A percentile compares a stretch with the other conserved stretches of the same genome.
These are phyloP conservation scores for Triplophysa dalaica DNA, from an alignment of 2,113 vertebrate species.

Conservation along the genomic window DNA sequence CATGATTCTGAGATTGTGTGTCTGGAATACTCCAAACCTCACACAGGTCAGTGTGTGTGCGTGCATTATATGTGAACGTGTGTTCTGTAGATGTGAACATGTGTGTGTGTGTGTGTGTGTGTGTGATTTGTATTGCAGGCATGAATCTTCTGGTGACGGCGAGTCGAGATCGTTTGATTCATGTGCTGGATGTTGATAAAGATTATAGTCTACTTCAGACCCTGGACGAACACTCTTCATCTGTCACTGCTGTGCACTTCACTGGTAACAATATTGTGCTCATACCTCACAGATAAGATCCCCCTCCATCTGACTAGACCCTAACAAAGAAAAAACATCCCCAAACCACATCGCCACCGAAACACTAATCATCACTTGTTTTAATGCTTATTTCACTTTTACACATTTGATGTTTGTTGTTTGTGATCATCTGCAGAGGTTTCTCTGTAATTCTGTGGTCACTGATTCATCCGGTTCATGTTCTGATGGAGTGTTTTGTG, in stretches of 20 bases:
- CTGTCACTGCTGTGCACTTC: conserved; percentile 94
- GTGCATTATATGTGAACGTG: background rate
- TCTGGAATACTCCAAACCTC: conserved; percentile 91
- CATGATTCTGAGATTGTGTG: conserved; percentile 95
- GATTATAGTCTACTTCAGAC: conserved; percentile 91
- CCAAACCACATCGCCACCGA: conserved; percentile 40
- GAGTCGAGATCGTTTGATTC: conserved; percentile 92
- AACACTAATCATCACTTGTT: conserved; percentile 36
- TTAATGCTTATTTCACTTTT: too few species aligned
- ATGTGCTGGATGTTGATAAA: conserved; percentile 86
- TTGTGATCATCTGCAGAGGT: too few species aligned
- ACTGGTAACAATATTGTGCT: conserved; percentile 76
- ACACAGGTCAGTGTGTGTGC: conserved; percentile 78
- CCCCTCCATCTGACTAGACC: background rate
- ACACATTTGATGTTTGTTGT: too few species aligned
- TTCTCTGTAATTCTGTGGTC: too few species aligned
- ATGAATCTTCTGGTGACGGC: conserved; percentile 90
- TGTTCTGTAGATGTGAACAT: background rate
- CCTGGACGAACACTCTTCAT: conserved; percentile 93
- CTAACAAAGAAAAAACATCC: too few species aligned
- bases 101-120: background rate
- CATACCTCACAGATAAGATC: background rate
- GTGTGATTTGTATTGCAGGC: conserved; percentile 70
- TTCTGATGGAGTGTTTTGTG: too few species aligned
- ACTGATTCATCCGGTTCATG: too few species aligned